Base-by-base conservation (phyloP, 2,888 invertebrate genomes). In the Galeopsomyia nigrocyanea region DNA sequence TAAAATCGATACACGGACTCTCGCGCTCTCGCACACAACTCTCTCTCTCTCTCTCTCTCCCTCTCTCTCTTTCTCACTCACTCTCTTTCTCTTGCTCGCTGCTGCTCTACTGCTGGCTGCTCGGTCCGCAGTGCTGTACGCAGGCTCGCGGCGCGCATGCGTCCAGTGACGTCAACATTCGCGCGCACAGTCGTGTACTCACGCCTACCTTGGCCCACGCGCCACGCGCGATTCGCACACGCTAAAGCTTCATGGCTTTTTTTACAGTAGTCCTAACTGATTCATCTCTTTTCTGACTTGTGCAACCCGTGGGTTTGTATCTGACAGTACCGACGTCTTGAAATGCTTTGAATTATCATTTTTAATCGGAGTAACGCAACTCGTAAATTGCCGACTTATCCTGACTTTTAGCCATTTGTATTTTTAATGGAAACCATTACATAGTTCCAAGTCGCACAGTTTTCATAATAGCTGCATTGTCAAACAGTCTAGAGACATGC, bases 1-100 rank as follows among this genome's bases (percentile, higher is more conserved):
- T 88, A 92, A 93, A 93, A 93, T 93, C 93, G 93, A 93, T 93
- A 92, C 89, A 5, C 26, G 26, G 26, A 26, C 26, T 26, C 26
- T 26, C 26, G 89, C 10, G 89, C 89, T 90, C 88, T 83, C 91
- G 90, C 90, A 83, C 83, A 83, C 89, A 89, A 87, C 87, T 50
- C 46, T 68, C 22, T 58, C 47, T 17, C 46, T 68, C 53, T 51
- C 50, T 67, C 50, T 58, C 46, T 60, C 51, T 46, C 65, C 39
- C 55, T 14, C 65, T 89, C 86, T 88, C 88, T 50, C 22, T 49
- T 13, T 87, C 86, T 88, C 88, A 22, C 17, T 62, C 50, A 3
- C 26, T 49, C 10, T 49, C 62, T 22, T 51, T 0, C 22, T 50
- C 51, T 3, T 19, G 39, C 17, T 26, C 26, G 16, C 67, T 89